A percentile compares a stretch with the other conserved stretches of the same genome.
These are phyloP conservation scores for Drosophila tanythrix DNA, from an alignment of 2,888 invertebrate species.

Conservation along the genomic window DNA sequence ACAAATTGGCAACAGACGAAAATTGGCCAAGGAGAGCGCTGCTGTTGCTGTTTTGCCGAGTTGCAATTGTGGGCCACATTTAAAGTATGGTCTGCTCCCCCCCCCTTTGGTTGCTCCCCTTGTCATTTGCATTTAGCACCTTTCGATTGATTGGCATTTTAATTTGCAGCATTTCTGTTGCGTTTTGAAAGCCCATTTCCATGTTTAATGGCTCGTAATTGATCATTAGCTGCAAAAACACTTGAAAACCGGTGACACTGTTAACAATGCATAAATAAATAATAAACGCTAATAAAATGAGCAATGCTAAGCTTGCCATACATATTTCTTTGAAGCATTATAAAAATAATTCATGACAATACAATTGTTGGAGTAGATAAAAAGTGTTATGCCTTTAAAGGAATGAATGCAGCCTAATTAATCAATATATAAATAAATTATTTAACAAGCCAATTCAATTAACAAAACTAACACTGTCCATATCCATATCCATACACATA, in stretches of 20 bases:
- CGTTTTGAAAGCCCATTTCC: conserved; percentile 38
- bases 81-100: conserved; percentile 6
- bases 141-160: conserved; percentile 28
- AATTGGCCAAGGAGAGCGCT: conserved; percentile 59
- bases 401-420: conserved; percentile 62
- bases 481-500: conserved; percentile 28
- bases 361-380: conserved; percentile 35
- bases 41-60: background rate
- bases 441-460: conserved; percentile 64
- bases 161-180: conserved; percentile 21
- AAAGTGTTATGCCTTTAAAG: conserved; percentile 35
- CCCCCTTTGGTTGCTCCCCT: background rate
- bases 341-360: conserved; percentile 31
- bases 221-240: conserved; percentile 70
- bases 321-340: conserved; percentile 27
- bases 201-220: conserved; percentile 65
- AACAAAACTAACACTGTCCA: conserved; percentile 59
- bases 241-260: conserved; percentile 57
- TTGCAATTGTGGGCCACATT: conserved; percentile 5
- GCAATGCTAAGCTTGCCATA: conserved; percentile 40
- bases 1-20: conserved; percentile 56
- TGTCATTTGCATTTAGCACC: conserved; percentile 40
- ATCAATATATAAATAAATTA: conserved; percentile 64
- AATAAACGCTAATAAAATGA: conserved; percentile 56
- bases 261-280: conserved; percentile 59